phyloP scores from a whole-genome alignment of 2,888 invertebrate genomes.

The Scelioninae gen. 1 region DNA sequence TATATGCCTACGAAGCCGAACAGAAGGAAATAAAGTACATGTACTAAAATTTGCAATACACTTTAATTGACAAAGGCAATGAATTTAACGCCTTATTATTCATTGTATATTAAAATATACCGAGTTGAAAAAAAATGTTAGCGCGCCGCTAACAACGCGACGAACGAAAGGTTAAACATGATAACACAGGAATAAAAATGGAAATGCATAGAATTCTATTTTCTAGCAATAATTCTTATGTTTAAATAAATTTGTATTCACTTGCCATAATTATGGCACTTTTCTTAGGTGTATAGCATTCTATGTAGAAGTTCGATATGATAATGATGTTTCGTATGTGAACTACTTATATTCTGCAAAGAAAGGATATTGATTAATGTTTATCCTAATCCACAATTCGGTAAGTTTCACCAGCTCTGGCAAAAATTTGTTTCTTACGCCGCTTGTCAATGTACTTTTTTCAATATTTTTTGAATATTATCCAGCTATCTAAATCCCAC shows the following conservation, averaged over 20 bases:
- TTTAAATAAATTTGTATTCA: conserved; percentile 48
- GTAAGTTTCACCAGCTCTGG: conserved; percentile 78
- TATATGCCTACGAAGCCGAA: no score
- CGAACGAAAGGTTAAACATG: no score
- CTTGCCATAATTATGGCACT: conserved; percentile 74
- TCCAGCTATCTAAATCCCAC: no score
- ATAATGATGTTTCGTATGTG: conserved; percentile 31
- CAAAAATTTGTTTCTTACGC: conserved; percentile 80
- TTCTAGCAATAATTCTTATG: not conserved
- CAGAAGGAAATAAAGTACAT: no score
- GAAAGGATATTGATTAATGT: conserved; percentile 75
- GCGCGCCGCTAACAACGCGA: no score
- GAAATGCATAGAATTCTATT: no score
- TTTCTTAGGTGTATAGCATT: conserved; percentile 73
- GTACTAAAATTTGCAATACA: no score
- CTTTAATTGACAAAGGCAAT: no score
- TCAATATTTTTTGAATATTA: not conserved
- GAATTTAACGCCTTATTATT: no score
- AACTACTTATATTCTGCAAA: conserved; percentile 59
- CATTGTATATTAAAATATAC: no score
- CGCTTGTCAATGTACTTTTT: conserved; percentile 76
- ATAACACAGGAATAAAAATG: no score
- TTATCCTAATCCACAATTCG: conserved; percentile 76
- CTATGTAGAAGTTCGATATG: conserved; percentile 67
- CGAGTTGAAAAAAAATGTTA: no score